Evolutionary conservation across 2,888 invertebrate genomes (phyloP), one percentile per base, ranked within the genome.

Genomic region (Mamestra brassicae): DNA sequence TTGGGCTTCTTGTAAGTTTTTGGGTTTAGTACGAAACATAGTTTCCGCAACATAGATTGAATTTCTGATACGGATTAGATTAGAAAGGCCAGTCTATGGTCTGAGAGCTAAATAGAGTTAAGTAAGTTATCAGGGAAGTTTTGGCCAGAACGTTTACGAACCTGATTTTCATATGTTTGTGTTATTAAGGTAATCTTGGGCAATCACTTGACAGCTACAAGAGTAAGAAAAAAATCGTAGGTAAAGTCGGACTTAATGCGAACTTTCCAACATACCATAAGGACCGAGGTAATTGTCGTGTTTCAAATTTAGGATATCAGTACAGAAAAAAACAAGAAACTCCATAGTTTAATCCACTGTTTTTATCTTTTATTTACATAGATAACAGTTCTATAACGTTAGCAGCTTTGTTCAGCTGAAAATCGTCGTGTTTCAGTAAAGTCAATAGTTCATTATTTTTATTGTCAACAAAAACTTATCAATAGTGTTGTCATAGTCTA

Each of bases 401-500:
- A 72, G 47, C 15, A 10, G 34, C n/a, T 67, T 62, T 62, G 62
- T 62, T 34, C 57, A 57, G 36, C 67, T 83, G 71, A 70, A 67
- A 71, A 80, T 57, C 5, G 26, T 52, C 26, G 45, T 52, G 66
- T 72, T 72, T 75, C 38, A 64, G 57, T 15, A 50, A 69, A 61
- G 61, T 68, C 81, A 42, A 69, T 34, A 50, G 54, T 73, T 79
- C 47, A 57, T 63, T 4, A 50, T 71, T 73, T 82, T 78, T 80
- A 73, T 66, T 62, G 36, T 76, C 8, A 64, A 69, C 69, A 80
- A 80, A 83, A 80, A 83, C 26, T 15, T 65, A 58, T 71, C 65
- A 67, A 70, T 69, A 72, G 64, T 67, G n/a, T 83, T 74, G 71
- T 84, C 70, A 67, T 72, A 80, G 80, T 76, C 82, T 74, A 80